phyloP scores from a whole-genome alignment of 2,888 invertebrate genomes.

The Germaria angustata region DNA sequence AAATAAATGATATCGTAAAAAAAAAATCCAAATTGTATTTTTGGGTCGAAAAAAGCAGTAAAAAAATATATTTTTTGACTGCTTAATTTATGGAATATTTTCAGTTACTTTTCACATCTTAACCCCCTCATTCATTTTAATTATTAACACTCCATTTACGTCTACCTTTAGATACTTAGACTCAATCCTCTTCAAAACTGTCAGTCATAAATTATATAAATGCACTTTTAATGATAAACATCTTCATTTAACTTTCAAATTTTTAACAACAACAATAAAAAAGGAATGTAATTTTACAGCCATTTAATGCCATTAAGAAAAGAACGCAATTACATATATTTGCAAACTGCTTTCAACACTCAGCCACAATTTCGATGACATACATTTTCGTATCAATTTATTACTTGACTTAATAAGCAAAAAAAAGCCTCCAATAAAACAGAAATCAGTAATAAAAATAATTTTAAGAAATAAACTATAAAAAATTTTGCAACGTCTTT shows the following conservation, averaged over 20 bases:
- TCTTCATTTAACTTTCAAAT: slow-evolving; percentile 23
- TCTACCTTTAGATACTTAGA: not conserved
- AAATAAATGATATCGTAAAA: too few species aligned
- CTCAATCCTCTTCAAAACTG: not conserved
- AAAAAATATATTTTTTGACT: too few species aligned
- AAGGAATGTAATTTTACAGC: not conserved
- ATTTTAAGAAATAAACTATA: not conserved
- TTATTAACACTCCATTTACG: not conserved
- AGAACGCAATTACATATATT: not conserved
- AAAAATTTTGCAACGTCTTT: slow-evolving; percentile 25
- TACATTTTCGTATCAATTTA: not conserved
- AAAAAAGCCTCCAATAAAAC: not conserved
- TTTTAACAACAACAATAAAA: not conserved
- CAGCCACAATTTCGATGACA: slow-evolving; percentile 10
- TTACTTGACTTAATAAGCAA: slow-evolving; percentile 23
- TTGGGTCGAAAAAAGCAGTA: too few species aligned
- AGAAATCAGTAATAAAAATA: not conserved
- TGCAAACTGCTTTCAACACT: not conserved
- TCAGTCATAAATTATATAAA: slow-evolving; percentile 6
- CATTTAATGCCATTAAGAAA: not conserved
- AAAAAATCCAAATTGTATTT: too few species aligned
- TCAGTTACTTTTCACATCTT: not conserved
- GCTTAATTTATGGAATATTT: not conserved
- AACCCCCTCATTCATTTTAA: not conserved
- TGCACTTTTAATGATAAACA: slow-evolving; percentile 4